A percentile compares a stretch with the other conserved stretches of the same genome.
phyloP scores from a whole-genome alignment of 2,888 invertebrate species.

The Petrophora chlorosata region DNA sequence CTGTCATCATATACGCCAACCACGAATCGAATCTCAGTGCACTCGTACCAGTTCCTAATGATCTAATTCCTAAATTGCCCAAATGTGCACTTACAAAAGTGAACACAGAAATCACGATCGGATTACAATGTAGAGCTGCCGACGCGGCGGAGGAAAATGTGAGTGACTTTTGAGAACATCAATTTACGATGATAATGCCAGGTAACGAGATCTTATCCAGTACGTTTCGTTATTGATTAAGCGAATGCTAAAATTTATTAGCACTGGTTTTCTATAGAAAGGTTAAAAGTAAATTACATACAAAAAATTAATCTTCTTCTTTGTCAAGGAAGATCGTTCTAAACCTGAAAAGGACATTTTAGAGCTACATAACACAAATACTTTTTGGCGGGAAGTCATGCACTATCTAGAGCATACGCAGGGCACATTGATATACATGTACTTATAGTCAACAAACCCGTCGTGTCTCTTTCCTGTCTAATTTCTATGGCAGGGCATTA shows the following conservation, averaged over 20 bases:
- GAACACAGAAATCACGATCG: conserved; percentile 52
- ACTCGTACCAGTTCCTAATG: conserved; percentile 19
- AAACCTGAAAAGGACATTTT: no score
- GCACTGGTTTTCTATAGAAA: no score
- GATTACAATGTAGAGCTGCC: conserved; percentile 77
- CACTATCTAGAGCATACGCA: no score
- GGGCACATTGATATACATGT: no score
- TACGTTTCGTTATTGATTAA: conserved; percentile 11
- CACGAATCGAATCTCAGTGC: conserved; percentile 33
- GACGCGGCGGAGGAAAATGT: conserved; percentile 76
- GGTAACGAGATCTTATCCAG: conserved; percentile 10
- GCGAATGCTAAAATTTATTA: conserved; percentile 12
- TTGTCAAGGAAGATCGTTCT: not conserved
- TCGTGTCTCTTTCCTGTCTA: no score
- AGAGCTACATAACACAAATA: no score
- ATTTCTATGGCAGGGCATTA: no score
- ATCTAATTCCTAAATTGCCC: conserved; percentile 30
- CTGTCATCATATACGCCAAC: conserved; percentile 44
- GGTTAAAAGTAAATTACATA: no score
- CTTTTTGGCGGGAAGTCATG: no score
- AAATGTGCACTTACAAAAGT: conserved; percentile 51
- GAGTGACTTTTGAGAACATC: conserved; percentile 49
- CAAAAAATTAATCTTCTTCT: no score
- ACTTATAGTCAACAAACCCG: no score
- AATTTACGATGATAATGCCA: conserved; percentile 12